Conservation (phyloP, 2,797 vertebrate genomes). For the Lagodon rhomboides region DNA sequence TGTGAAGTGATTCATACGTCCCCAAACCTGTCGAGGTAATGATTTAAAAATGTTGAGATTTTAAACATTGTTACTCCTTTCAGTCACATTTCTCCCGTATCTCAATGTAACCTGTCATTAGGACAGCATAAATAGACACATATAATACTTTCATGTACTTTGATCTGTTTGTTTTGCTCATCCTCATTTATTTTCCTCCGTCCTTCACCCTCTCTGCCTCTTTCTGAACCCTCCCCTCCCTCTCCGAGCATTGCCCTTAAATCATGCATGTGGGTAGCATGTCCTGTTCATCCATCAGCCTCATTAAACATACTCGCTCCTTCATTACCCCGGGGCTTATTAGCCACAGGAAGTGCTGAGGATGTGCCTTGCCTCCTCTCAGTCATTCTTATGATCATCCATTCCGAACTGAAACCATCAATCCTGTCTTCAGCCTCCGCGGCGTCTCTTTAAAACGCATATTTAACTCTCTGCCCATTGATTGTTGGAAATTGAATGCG, state of each 20-base stretch:
- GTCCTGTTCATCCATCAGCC: conserved; percentile 72
- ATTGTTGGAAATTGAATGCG: conserved; percentile 79
- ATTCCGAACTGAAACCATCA: conserved; percentile 68
- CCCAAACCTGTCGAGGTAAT: neutral
- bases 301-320: conserved; percentile 80
- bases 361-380: conserved; percentile 77
- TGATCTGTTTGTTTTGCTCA: neutral
- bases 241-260: conserved; percentile 61
- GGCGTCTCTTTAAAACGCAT: conserved; percentile 65
- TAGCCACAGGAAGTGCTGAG: conserved; percentile 80
- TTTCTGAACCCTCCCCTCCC: neutral
- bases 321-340: conserved; percentile 74
- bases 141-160: neutral
- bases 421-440: conserved; percentile 76
- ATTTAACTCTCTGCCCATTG: conserved; percentile 76
- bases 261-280: conserved; percentile 74
- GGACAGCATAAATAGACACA: neutral
- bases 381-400: conserved; percentile 86
- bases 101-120: neutral
- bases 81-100: neutral
- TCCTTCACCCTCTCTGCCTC: neutral
- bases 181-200: conserved; percentile 13
- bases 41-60: neutral
- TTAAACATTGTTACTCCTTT: neutral
- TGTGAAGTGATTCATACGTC: conserved; percentile 32